Base-by-base conservation (phyloP, 2,888 invertebrate species). In the Brenthis hecate region DNA sequence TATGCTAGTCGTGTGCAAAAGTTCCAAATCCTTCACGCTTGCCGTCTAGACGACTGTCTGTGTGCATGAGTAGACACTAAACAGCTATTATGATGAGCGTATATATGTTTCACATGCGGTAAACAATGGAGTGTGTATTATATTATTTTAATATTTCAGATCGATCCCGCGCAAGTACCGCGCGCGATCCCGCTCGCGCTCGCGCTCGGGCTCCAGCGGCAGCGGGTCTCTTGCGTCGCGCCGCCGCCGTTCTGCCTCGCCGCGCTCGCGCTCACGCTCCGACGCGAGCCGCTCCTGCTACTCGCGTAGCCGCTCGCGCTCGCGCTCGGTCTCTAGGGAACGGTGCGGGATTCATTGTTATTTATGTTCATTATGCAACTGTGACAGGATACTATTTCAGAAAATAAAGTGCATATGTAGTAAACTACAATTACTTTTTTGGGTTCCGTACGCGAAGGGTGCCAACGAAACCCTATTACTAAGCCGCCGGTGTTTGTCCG, bases 141-240 rank as follows among this genome's bases (percentile, higher is more conserved):
- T 43, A 43, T 43, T 43, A 43, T 43, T 43, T 43, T 11, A 2
- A 11, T 43, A 56, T 19, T 13, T 3, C 16, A 91, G 90, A 76
- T 95, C 95, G 0, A 94, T 95, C 3, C 94, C 94, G 0, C 94
- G 95, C 76, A 94, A 95, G 74, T 95, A 95, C 79, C 94, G 95
- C 1, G 94, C 95, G 0, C 94, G 95, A 13, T 95, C 95, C 0
- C 93, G 94, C 0, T 94, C 95, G 2, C 94, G 95, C 14, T 71
- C 71, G 6, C 93, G 94, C 11, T 93, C 94, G 8, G 88, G 76
- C 6, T 91, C 92, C 11, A 88, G 86, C 72, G 89, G 84, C 70
- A 88, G 89, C 77, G 91, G 84, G 16, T 93, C 93, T 67, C 82
- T 74, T 36, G 83, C 85, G 64, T 89, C 89, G 14, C 87, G 92